Base-by-base conservation (phyloP, 2,113 vertebrate species). In the Salvelinus alpinus region DNA sequence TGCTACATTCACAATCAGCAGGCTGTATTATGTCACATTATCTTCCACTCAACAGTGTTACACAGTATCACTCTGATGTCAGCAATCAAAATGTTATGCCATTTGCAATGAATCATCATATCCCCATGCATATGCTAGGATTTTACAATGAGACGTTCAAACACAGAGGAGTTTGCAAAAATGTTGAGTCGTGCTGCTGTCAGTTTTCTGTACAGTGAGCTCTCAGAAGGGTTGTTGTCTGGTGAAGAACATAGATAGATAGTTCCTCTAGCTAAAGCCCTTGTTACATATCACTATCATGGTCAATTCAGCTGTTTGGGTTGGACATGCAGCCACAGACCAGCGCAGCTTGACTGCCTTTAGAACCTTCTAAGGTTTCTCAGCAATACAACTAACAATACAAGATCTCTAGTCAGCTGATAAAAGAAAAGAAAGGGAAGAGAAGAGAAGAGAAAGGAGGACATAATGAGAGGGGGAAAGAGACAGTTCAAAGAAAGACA, bases 1-100 rank as follows among this genome's bases (percentile, higher is more conserved):
- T 64, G 88, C 77, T 69, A 44, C 38, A 90, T 87, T 85, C 77
- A 79, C 72, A 82, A 74, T 65, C 76, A 76, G 75, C 71, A 70
- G 75, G 82, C 82, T 85, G 80, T 86, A 86, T 85, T 81, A 86
- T 79, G 81, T 54, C 78, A 79, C 84, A 67, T 80, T 84, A 82
- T 82, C 83, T 81, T 75, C 57, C 27, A 1, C 74, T 84, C 57
- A 54, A 54, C 12, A 54, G 16, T 54, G 5, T 18, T 54, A 18
- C 16, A 67, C 51, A 47, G 71, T 67, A 77, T 77, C 68, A 72
- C 76, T 67, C 57, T 51, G 22, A 4, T 38, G 38, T 66, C 59
- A 62, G 66, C 48, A 29, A 80, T 44, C 38, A 44, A 31, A n/a
- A 71, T 71, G 67, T 67, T 74, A 69, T 29, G 68, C 16, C n/a